Evolutionary conservation across 2,113 vertebrate genomes (phyloP), one percentile per base, ranked within the genome.

Genomic region (Psammodynastes pulverulentus): DNA sequence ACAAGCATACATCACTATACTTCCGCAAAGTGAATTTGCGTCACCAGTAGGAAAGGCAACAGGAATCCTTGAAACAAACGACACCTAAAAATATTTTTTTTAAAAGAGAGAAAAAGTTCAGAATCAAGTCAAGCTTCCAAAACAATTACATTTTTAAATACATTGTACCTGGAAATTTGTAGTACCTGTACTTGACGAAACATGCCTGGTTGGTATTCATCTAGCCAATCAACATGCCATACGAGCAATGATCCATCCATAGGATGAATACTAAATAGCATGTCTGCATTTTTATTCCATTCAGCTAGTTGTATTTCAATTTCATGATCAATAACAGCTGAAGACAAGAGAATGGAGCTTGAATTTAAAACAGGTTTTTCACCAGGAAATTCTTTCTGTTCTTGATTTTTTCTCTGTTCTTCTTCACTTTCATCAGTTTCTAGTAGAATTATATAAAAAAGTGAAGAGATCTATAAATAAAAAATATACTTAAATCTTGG

Each of bases 231-330:
- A 54, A 99, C 98, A 87, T 99, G 98, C 99, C 99, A 99, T 89
- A 99, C 98, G 88, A 99, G 97, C 96, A 99, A 96, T 49, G 99
- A 99, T 87, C 99, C 99, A 96, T 99, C 99, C 97, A 98, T 96
- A 53, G 99, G 98, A 98, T 99, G 99, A 97, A 99, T 99, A 97
- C 99, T 99, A 95, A 99, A 99, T 6, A 99, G 96, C 99, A 99
- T 99, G 96, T 99, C 99, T 13, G 99, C 98, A 92, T 98, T 98
- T 97, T 98, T 99, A 97, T 96, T 99, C 99, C 99, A 99, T 94
- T 99, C 99, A 93, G 98, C 98, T 91, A 99, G 96, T 56, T 99
- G 96, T 88, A 98, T 94, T 94, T 99, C 98, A 95, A 99, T 98
- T 94, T 99, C 98, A 97, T 99, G 99, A 97, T 99, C 98, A 96